A percentile compares a stretch with the other conserved stretches of the same genome.
These are phyloP conservation scores for Diadromus collaris DNA, from an alignment of 2,888 invertebrate genomes.

Conservation along the genomic window DNA sequence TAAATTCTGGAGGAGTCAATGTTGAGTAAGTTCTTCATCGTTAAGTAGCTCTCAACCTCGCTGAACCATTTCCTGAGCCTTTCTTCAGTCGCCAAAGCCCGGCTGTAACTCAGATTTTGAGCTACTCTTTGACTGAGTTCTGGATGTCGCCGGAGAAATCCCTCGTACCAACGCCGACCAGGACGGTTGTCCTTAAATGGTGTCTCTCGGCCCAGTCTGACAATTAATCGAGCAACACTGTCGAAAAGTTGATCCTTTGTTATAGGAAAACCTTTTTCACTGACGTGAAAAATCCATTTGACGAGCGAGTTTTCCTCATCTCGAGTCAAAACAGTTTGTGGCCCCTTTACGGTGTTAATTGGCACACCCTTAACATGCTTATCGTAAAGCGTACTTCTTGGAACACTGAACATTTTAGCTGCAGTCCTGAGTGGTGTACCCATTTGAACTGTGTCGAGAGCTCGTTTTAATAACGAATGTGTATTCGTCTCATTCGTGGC, in stretches of 20 bases:
- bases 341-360: conserved; percentile 19
- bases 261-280: conserved; percentile 68
- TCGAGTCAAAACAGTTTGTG: conserved; percentile 41
- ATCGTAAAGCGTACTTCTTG: conserved; percentile 29
- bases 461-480: not conserved
- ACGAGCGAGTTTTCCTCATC: conserved; percentile 49
- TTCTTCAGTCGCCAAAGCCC: conserved; percentile 69
- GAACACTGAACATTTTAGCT: conserved; percentile 16
- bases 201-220: conserved; percentile 40
- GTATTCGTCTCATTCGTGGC: not conserved
- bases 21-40: conserved; percentile 9
- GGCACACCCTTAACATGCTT: conserved; percentile 27
- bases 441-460: not conserved
- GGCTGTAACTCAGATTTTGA: conserved; percentile 70
- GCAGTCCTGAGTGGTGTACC: not conserved
- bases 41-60: conserved; percentile 42
- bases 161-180: conserved; percentile 70
- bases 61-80: conserved; percentile 71
- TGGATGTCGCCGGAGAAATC: conserved; percentile 70
- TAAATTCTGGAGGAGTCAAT: conserved; percentile 25
- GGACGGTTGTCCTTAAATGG: conserved; percentile 67
- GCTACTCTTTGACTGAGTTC: conserved; percentile 65
- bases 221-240: conserved; percentile 62
- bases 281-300: conserved; percentile 64
- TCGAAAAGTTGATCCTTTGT: conserved; percentile 67